Conservation (phyloP, 2,797 vertebrate species). For the Gobio occitaniae region DNA sequence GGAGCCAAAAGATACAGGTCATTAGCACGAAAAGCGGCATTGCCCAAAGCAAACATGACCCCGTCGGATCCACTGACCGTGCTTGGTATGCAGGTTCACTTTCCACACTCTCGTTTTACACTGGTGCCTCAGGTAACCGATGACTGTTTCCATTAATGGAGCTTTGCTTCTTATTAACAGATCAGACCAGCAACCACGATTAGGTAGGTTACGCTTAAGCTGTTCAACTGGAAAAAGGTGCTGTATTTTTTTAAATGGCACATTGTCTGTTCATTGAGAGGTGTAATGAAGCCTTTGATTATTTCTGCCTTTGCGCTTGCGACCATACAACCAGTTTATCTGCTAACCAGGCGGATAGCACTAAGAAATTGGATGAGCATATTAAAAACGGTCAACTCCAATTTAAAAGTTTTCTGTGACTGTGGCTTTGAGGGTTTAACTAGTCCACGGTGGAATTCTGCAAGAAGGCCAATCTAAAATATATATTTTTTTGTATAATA, state of each 20-base stretch:
- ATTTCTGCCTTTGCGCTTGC: background rate
- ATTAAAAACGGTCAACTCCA: background rate
- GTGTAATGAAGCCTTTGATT: conserved; percentile 18
- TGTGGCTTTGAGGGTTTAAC: background rate
- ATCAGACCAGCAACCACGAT: conserved; percentile 53
- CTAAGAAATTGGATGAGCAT: background rate
- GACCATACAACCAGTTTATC: background rate
- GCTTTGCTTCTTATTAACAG: conserved; percentile 70
- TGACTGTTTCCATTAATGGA: conserved; percentile 66
- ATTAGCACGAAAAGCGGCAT: conserved; percentile 44
- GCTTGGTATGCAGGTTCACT: conserved; percentile 61
- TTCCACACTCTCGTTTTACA: conserved; percentile 66
- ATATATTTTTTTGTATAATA: background rate
- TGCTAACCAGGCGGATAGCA: background rate
- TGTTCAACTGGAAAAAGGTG: conserved; percentile 43
- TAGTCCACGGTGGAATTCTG: background rate
- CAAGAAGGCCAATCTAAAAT: background rate
- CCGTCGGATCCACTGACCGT: conserved; percentile 31
- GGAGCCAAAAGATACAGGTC: conserved; percentile 61
- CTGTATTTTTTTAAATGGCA: conserved; percentile 38
- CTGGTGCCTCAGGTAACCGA: conserved; percentile 67
- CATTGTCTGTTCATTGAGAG: conserved; percentile 27
- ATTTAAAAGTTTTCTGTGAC: background rate
- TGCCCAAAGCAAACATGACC: conserved; percentile 57
- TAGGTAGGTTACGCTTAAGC: conserved; percentile 56